Evolutionary conservation across 2,888 invertebrate genomes (phyloP).

Genomic region (Brassicogethes aeneus): DNA sequence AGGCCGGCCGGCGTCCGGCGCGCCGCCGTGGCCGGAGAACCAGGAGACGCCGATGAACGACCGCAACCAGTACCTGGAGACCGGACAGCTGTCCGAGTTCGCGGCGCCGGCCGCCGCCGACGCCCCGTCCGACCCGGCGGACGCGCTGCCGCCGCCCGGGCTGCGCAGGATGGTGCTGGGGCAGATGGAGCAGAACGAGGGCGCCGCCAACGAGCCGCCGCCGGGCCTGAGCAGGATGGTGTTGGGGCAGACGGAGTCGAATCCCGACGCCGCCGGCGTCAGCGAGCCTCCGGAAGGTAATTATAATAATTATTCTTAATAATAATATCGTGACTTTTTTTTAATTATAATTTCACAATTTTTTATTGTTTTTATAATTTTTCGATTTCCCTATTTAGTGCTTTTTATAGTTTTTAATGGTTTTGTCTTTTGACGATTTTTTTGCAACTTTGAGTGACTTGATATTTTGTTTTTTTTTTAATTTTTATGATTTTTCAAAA

Average conservation of each 20-base stretch:
- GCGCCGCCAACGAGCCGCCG: slow-evolving; percentile 42
- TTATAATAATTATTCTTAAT: too few relatives aligned
- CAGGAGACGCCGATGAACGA: slow-evolving; percentile 60
- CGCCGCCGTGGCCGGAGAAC: slow-evolving; percentile 43
- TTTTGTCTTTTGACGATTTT: too few relatives aligned
- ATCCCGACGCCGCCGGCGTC: slow-evolving; percentile 26
- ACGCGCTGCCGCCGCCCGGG: slow-evolving; percentile 54
- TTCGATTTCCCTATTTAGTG: too few relatives aligned
- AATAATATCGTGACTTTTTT: too few relatives aligned
- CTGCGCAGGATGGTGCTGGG: slow-evolving; percentile 57
- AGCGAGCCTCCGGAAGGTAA: slow-evolving; percentile 41
- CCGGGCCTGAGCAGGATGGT: slow-evolving; percentile 58
- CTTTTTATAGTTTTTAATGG: too few relatives aligned
- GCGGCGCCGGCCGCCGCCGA: slow-evolving; percentile 23
- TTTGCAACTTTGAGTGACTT: too few relatives aligned
- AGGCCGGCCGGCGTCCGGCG: slow-evolving; percentile 7
- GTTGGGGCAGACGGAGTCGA: slow-evolving; percentile 41
- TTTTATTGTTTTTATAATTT: too few relatives aligned
- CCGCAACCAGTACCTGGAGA: slow-evolving; percentile 68
- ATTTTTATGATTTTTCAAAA: too few relatives aligned
- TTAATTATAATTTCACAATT: too few relatives aligned
- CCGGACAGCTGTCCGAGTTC: slow-evolving; percentile 59
- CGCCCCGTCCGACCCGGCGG: slow-evolving; percentile 27
- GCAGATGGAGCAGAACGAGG: slow-evolving; percentile 46
- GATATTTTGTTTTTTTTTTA: too few relatives aligned